Evolutionary conservation across 2,888 invertebrate species (phyloP).

Genomic region (Lochmaea crataegi): DNA sequence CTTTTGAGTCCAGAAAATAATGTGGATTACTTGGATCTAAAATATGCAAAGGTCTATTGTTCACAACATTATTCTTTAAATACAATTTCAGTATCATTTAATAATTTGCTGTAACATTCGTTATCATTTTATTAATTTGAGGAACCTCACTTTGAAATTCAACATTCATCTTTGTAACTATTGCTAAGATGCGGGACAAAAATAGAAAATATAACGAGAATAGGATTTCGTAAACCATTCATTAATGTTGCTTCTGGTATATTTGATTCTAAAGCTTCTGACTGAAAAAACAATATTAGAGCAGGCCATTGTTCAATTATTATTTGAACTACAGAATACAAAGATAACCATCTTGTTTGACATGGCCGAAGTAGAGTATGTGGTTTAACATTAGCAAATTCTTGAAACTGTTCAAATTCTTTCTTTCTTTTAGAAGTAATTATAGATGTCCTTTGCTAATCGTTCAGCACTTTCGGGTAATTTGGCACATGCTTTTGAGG

Average conservation of each 20-base stretch:
- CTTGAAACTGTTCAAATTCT: conserved; percentile 9
- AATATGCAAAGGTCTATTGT: not conserved
- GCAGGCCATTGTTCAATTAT: conserved; percentile 15
- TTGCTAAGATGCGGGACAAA: conserved; percentile 10
- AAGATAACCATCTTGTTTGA: conserved; percentile 12
- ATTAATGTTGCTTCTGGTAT: conserved; percentile 9
- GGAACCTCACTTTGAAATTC: too few species aligned
- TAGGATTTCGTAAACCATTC: conserved; percentile 1
- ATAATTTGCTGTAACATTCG: too few species aligned
- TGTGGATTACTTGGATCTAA: conserved; percentile 20
- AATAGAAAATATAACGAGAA: conserved; percentile 13
- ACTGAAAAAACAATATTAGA: conserved; percentile 10
- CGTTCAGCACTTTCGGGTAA: not conserved
- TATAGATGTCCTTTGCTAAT: conserved; percentile 14
- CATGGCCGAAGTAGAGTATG: conserved; percentile 8
- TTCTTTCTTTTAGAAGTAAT: conserved; percentile 14
- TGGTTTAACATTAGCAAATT: conserved; percentile 15
- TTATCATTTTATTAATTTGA: too few species aligned
- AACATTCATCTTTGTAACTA: not conserved
- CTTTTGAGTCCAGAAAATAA: conserved; percentile 13
- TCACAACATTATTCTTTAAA: conserved; percentile 12
- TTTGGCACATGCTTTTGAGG: conserved; percentile 25
- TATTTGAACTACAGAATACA: not conserved
- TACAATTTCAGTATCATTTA: not conserved
- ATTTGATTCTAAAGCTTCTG: conserved; percentile 2